Evolutionary conservation across 2,113 vertebrate species (phyloP), one percentile per base, ranked within the genome.

Genomic region (Ovis canadensis): DNA sequence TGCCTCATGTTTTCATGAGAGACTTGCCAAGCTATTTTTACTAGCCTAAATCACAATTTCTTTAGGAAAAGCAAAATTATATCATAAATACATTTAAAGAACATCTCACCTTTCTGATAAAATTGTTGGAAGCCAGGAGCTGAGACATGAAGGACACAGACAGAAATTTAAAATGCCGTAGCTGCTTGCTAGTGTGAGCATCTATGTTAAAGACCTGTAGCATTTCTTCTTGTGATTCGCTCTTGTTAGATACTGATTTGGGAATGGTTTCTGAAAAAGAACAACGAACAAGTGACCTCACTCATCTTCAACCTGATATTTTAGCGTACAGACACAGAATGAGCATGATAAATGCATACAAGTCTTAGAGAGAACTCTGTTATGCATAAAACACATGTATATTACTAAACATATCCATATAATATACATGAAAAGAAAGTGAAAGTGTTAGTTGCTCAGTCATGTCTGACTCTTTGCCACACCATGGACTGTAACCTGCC

Each of bases 161-260:
- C 81, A 99, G 97, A 98, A 99, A 99, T 85, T 99, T 99, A 94
- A 99, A 99, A 96, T 99, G 99, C 23, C 99, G 98, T 36, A 99
- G 99, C 62, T 99, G 99, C 97, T 99, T 99, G 98, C 98, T 98
- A 0, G 99, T 99, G 98, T 99, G 99, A 60, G 98, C 91, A 3
- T 99, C 99, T 62, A 99, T 90, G 0, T 96, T 99, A 85, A 99
- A 99, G 90, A 99, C 98, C 88, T 99, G 98, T 0, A 99, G 99
- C 95, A 98, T 98, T 36, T 98, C 80, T 45, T 98, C 98, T 83
- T 99, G 98, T 0, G 97, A 67, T 36, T 98, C 98, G 5, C 94
- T 98, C 59, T 98, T 98, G n/a, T 16, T 97, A 0, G 78, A 77
- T 17, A 43, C 67, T 3, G 91, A 14, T 97, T 98, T 96, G 97